Percentiles rank a stretch among this genome's conserved stretches.
Conservation (phyloP, 2,888 invertebrate genomes). For the Mactromeris polynyma region DNA sequence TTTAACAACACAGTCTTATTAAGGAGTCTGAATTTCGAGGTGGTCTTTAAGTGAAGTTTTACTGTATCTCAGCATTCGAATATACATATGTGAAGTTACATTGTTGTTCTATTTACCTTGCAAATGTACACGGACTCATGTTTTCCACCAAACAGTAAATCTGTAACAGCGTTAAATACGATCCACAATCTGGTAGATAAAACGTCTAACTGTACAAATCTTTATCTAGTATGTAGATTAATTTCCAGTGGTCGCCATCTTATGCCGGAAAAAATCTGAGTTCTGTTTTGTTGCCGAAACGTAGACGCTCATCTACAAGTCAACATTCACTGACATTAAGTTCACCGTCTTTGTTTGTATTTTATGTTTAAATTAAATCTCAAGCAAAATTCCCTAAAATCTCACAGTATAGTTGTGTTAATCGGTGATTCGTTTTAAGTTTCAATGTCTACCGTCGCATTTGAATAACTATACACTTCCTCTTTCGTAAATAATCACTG, state of each 20-base stretch:
- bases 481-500: not conserved
- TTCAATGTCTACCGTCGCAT: not conserved
- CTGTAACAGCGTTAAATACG: not conserved
- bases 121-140: slow-evolving; percentile 16
- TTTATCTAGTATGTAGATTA: not conserved
- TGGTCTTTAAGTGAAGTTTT: no score
- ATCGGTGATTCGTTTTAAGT: not conserved
- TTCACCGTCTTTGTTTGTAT: not conserved
- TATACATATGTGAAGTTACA: not conserved
- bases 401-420: not conserved
- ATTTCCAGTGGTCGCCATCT: not conserved
- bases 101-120: not conserved
- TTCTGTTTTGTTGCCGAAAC: no score
- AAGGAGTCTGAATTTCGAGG: no score
- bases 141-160: not conserved
- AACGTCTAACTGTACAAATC: not conserved
- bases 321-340: not conserved
- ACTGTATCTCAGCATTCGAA: no score
- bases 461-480: not conserved
- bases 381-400: not conserved
- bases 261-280: not conserved
- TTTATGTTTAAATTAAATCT: not conserved
- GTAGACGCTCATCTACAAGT: not conserved
- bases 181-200: not conserved
- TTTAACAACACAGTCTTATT: no score